These are phyloP conservation scores for Macrostomum lignano DNA, from an alignment of 1,140 invertebrate genomes.

Conservation along the genomic window DNA sequence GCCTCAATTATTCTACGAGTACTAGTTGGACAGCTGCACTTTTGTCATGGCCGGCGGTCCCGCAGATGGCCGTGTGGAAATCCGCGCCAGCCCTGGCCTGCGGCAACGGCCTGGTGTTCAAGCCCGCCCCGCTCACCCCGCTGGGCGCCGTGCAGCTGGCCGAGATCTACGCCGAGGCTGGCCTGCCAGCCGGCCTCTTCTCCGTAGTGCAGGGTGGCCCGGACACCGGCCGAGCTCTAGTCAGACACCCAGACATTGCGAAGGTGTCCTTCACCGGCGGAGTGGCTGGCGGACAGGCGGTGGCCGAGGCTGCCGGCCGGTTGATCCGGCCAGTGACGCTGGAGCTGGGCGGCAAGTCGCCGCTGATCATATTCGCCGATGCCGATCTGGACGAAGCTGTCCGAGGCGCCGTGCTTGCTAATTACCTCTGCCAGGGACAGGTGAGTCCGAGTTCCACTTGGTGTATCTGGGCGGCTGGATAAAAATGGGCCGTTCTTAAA, in stretches of 20 bases:
- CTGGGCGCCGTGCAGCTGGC: slow-evolving; percentile 51
- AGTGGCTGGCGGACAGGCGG: too few species aligned
- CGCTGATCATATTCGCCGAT: slow-evolving; percentile 52
- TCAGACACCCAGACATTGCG: slow-evolving; percentile 14
- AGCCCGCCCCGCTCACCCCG: slow-evolving; percentile 74
- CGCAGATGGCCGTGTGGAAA: too few species aligned
- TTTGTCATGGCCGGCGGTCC: too few species aligned
- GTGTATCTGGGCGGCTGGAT: too few species aligned
- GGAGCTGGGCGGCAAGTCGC: slow-evolving; percentile 64
- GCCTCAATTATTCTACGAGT: too few species aligned
- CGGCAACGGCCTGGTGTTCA: slow-evolving; percentile 59
- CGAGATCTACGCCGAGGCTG: slow-evolving; percentile 40
- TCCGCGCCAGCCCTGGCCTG: slow-evolving; percentile 54
- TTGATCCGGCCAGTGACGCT: slow-evolving; percentile 47
- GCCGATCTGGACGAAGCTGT: slow-evolving; percentile 49
- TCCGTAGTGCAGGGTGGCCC: slow-evolving; percentile 40
- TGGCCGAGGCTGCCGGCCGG: too few species aligned
- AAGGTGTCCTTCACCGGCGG: slow-evolving; percentile 57
- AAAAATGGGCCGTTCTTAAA: too few species aligned
- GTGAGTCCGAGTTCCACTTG: too few species aligned
- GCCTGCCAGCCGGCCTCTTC: slow-evolving; percentile 22
- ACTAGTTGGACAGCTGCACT: too few species aligned
- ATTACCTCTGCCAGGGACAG: slow-evolving; percentile 64
- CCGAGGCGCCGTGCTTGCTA: slow-evolving; percentile 39
- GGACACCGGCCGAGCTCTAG: slow-evolving; percentile 15